phyloP scores from a whole-genome alignment of 2,797 vertebrate genomes.

The Austrolebias charrua region DNA sequence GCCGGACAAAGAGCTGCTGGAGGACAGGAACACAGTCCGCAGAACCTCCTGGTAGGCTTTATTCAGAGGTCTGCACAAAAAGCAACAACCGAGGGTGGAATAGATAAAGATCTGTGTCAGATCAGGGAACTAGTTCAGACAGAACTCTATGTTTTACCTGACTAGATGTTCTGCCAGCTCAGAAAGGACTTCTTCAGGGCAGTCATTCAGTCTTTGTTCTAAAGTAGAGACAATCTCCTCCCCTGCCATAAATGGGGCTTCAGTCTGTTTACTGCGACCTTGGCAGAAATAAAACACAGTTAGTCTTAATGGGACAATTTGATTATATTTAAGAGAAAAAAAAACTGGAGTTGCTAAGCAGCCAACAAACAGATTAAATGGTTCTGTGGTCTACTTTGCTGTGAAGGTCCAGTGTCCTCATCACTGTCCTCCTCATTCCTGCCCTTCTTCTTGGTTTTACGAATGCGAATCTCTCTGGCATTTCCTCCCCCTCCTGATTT shows the following conservation, averaged over 20 bases:
- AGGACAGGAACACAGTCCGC: constrained; percentile 86
- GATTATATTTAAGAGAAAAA: constrained; percentile 26
- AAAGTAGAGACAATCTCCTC: constrained; percentile 87
- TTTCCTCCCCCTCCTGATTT: constrained; percentile 87
- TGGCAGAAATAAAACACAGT: constrained; percentile 53
- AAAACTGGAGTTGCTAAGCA: constrained; percentile 30
- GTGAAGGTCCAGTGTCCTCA: constrained; percentile 80
- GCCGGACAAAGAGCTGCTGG: constrained; percentile 80
- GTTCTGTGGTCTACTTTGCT: constrained; percentile 63
- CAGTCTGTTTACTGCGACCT: constrained; percentile 85
- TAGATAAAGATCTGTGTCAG: not conserved
- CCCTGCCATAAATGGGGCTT: constrained; percentile 85
- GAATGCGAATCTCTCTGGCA: constrained; percentile 89
- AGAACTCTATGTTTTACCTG: constrained; percentile 71
- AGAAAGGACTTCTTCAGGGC: constrained; percentile 87
- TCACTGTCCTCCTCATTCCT: constrained; percentile 90
- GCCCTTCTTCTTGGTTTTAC: constrained; percentile 92
- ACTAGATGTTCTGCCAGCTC: constrained; percentile 88
- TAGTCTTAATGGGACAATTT: constrained; percentile 47
- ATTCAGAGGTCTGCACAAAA: constrained; percentile 82
- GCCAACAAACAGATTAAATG: constrained; percentile 30
- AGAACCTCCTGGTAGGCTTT: constrained; percentile 91
- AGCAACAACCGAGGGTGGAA: not conserved
- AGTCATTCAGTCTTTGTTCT: constrained; percentile 83
- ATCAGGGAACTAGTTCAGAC: not conserved